Evolutionary conservation across 2,888 invertebrate genomes (phyloP).

Genomic region (Metallyticus violacea): DNA sequence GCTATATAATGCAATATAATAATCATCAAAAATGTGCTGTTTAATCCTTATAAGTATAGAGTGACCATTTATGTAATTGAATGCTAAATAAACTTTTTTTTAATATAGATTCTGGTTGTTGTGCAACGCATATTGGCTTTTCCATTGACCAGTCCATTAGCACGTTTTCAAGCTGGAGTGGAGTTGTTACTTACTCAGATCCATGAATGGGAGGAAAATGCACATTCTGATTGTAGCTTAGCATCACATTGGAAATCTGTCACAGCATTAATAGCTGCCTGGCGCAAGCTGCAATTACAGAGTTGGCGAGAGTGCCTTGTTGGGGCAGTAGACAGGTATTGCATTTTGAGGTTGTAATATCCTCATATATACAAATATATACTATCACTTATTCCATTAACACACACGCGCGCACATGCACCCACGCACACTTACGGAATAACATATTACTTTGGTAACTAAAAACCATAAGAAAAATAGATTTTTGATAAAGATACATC

Average conservation of each 20-base stretch:
- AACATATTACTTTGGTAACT: no score
- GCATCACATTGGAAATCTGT: constrained; percentile 68
- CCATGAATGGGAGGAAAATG: constrained; percentile 90
- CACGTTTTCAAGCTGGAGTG: constrained; percentile 84
- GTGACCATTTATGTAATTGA: no score
- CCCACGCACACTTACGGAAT: no score
- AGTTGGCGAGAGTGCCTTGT: constrained; percentile 80
- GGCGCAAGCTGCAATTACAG: constrained; percentile 86
- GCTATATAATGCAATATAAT: no score
- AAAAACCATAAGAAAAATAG: no score
- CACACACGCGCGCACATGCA: no score
- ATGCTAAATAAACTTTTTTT: constrained; percentile 5
- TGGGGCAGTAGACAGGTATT: background rate
- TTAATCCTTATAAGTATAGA: no score
- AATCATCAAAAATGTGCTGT: no score
- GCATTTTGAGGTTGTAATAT: no score
- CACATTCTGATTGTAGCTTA: constrained; percentile 82
- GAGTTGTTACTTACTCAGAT: constrained; percentile 83
- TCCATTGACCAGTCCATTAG: constrained; percentile 76
- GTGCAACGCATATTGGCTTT: constrained; percentile 65
- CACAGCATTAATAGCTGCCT: constrained; percentile 79
- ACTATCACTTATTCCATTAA: no score
- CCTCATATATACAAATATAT: no score
- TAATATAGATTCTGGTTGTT: constrained; percentile 61
- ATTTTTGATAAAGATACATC: no score